A percentile compares a stretch with the other conserved stretches of the same genome.
Evolutionary conservation across 2,888 invertebrate species (phyloP).

Genomic region (Hipparchia sbordonii): DNA sequence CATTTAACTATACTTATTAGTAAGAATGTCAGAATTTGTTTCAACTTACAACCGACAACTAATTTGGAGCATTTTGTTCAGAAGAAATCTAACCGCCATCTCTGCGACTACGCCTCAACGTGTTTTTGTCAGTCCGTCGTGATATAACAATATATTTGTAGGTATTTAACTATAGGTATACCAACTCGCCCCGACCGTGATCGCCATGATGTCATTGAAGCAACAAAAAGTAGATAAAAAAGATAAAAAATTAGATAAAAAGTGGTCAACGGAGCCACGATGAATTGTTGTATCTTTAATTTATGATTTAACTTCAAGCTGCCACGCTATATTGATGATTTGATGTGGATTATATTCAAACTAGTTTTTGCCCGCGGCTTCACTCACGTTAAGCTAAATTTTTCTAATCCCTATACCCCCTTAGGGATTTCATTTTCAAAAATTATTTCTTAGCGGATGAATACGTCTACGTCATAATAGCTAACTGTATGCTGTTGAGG

Average conservation of each 20-base stretch:
- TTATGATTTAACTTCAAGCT: conserved; percentile 20
- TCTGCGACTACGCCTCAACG: neutral
- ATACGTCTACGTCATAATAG: too few relatives aligned
- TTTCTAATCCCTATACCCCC: too few relatives aligned
- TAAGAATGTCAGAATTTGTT: too few relatives aligned
- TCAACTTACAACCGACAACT: too few relatives aligned
- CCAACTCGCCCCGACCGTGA: conserved; percentile 32
- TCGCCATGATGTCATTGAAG: conserved; percentile 45
- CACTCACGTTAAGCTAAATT: too few relatives aligned
- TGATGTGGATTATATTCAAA: neutral
- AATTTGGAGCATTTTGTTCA: too few relatives aligned
- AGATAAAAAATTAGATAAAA: conserved; percentile 18
- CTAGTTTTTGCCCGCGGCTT: too few relatives aligned
- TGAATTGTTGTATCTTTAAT: conserved; percentile 42
- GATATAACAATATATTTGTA: conserved; percentile 5
- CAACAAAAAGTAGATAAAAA: conserved; percentile 38
- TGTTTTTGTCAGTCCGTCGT: conserved; percentile 3
- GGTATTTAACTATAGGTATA: conserved; percentile 32
- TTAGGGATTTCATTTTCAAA: too few relatives aligned
- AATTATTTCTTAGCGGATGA: too few relatives aligned
- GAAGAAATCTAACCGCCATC: neutral
- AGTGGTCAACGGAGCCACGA: conserved; percentile 29
- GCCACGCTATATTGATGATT: neutral
- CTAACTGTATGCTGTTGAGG: too few relatives aligned
- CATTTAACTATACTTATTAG: too few relatives aligned